A percentile compares a stretch with the other conserved stretches of the same genome.
Evolutionary conservation across 2,113 vertebrate genomes (phyloP).

Genomic region (Hucho hucho): DNA sequence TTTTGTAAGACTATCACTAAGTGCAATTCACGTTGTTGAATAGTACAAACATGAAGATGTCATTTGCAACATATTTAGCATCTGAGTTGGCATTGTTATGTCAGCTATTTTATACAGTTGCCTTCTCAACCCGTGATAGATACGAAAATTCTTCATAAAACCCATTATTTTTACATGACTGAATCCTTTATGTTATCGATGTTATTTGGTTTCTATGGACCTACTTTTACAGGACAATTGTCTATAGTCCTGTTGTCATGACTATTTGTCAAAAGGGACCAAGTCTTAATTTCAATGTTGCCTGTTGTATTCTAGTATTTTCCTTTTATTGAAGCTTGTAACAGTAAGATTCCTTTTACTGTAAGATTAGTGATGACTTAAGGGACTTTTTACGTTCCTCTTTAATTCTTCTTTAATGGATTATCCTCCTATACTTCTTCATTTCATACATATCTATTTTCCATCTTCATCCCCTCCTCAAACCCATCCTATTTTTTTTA

Average conservation of each 20-base stretch:
- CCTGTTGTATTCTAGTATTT: conserved; percentile 20
- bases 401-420: background rate
- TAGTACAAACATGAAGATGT: conserved; percentile 25
- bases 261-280: conserved; percentile 44
- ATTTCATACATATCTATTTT: background rate
- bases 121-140: background rate
- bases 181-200: conserved; percentile 15
- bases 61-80: conserved; percentile 9
- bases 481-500: background rate
- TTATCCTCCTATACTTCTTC: background rate
- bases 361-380: conserved; percentile 23
- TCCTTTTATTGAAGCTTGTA: background rate
- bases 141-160: conserved; percentile 7
- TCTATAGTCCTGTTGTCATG: background rate
- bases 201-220: conserved; percentile 22
- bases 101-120: conserved; percentile 16
- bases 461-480: background rate
- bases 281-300: conserved; percentile 37
- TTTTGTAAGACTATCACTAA: conserved; percentile 43
- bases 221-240: background rate
- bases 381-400: conserved; percentile 38
- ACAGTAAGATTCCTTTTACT: conserved; percentile 20
- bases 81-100: background rate
- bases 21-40: conserved; percentile 56
- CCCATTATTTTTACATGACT: conserved; percentile 32